These are phyloP conservation scores for Onychomys torridus DNA, from an alignment of 2,797 vertebrate species.

Conservation along the genomic window DNA sequence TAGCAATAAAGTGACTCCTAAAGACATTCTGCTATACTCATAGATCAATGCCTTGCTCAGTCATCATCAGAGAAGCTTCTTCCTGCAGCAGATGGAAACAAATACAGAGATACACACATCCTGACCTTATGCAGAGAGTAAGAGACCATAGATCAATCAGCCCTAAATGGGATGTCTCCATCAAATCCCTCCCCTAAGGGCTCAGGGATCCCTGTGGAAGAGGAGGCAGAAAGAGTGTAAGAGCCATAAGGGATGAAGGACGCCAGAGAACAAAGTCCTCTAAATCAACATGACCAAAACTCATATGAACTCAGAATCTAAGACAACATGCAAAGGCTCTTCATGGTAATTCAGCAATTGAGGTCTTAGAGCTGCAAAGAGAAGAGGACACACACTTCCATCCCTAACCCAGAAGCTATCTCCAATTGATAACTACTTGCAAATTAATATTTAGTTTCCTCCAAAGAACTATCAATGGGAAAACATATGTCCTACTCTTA, in stretches of 20 bases:
- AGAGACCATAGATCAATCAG: background rate
- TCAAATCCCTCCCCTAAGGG: background rate
- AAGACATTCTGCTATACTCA: background rate
- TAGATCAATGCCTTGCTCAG: background rate
- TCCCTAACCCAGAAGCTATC: background rate
- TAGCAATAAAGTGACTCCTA: background rate
- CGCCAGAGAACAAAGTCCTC: background rate
- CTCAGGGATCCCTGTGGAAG: background rate
- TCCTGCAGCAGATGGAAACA: background rate
- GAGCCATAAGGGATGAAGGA: background rate
- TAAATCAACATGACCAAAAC: background rate
- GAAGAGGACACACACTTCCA: too few species aligned
- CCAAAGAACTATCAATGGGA: background rate
- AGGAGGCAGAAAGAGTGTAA: background rate
- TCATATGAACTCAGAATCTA: background rate
- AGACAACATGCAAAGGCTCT: background rate
- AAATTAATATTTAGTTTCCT: background rate
- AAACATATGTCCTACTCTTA: background rate
- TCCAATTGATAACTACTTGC: background rate
- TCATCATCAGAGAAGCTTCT: background rate
- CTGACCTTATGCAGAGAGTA: background rate
- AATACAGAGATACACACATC: background rate
- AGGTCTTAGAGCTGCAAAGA: background rate
- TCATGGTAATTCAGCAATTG: background rate
- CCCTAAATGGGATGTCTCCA: background rate